phyloP scores from a whole-genome alignment of 1,140 invertebrate genomes.

The Medauroidea extradentata region DNA sequence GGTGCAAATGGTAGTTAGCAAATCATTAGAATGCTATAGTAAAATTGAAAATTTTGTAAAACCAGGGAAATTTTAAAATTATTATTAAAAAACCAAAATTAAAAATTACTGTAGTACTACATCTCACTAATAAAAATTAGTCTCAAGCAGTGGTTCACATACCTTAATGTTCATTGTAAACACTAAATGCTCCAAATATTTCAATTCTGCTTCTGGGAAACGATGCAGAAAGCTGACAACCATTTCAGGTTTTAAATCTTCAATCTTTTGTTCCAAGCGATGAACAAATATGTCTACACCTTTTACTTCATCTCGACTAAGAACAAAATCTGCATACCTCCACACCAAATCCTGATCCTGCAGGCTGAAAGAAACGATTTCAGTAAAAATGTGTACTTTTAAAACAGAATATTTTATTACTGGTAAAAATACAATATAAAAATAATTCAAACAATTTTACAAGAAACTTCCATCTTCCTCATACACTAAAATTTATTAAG shows the following conservation, averaged over 20 bases:
- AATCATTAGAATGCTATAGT: no score
- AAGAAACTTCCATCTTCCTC: not conserved
- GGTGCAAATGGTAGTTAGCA: no score
- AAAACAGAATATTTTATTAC: no score
- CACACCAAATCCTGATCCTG: constrained; percentile 37
- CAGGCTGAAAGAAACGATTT: constrained; percentile 1
- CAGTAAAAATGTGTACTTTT: not conserved
- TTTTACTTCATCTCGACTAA: constrained; percentile 42
- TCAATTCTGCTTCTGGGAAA: constrained; percentile 45
- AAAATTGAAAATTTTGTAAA: no score
- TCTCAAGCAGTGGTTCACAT: no score
- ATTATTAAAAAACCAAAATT: no score
- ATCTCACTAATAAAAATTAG: no score
- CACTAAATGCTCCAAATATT: constrained; percentile 48
- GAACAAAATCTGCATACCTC: constrained; percentile 47
- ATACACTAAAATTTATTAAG: not conserved
- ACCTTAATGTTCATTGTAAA: constrained; percentile 27
- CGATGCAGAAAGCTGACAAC: constrained; percentile 44
- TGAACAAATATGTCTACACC: constrained; percentile 47
- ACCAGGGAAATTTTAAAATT: no score
- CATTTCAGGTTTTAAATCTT: constrained; percentile 42
- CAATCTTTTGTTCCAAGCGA: constrained; percentile 22
- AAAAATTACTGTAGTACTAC: no score
- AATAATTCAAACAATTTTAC: not conserved
- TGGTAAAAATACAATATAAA: no score